These are phyloP conservation scores for Globia sparganii DNA, from an alignment of 2,888 invertebrate species.

Conservation along the genomic window DNA sequence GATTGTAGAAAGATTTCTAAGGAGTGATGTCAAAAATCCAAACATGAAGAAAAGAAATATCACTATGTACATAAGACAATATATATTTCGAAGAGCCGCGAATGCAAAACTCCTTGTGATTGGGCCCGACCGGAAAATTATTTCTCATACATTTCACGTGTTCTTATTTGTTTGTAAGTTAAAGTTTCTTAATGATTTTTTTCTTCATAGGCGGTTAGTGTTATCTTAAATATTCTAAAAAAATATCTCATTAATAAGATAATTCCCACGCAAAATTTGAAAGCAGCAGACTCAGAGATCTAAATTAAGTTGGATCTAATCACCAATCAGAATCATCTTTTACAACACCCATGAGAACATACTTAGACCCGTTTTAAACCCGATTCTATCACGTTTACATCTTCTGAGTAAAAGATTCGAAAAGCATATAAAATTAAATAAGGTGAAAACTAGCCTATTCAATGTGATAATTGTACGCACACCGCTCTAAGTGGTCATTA, in stretches of 20 bases:
- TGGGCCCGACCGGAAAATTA: background rate
- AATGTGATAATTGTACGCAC: conserved; percentile 56
- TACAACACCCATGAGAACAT: background rate
- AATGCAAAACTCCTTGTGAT: background rate
- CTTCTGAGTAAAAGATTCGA: conserved; percentile 15
- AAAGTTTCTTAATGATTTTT: background rate
- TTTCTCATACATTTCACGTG: background rate
- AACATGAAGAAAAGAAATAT: background rate
- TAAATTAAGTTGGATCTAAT: background rate
- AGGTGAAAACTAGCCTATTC: conserved; percentile 43
- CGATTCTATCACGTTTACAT: conserved; percentile 1
- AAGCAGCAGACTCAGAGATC: background rate
- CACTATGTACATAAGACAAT: background rate
- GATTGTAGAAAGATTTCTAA: background rate
- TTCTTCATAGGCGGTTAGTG: background rate
- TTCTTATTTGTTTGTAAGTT: background rate
- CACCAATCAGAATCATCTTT: background rate
- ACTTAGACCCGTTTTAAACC: background rate
- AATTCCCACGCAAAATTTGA: background rate
- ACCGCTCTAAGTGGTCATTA: conserved; percentile 45
- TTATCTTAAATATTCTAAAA: background rate
- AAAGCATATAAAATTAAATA: conserved; percentile 55
- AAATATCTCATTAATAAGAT: background rate
- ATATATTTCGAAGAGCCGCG: no score
- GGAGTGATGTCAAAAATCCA: background rate